phyloP scores from a whole-genome alignment of 2,113 vertebrate genomes.

The Scopus umbretta region DNA sequence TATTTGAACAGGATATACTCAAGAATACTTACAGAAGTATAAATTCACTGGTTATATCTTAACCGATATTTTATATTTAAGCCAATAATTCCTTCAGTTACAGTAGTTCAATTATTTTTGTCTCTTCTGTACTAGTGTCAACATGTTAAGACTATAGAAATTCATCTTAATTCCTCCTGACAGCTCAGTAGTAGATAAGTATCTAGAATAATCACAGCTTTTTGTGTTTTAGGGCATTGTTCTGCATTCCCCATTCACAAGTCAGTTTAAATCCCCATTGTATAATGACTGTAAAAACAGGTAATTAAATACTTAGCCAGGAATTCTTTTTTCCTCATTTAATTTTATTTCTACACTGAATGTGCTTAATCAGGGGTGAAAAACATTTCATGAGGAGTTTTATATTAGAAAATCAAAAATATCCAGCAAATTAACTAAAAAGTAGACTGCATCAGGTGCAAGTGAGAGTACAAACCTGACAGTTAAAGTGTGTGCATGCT shows the following conservation, averaged over 20 bases:
- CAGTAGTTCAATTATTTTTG: not conserved
- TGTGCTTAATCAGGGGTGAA: slow-evolving; percentile 13
- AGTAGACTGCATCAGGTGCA: not conserved
- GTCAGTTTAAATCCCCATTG: not conserved
- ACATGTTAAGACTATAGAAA: not conserved
- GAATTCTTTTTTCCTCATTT: not conserved
- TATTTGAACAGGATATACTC: not conserved
- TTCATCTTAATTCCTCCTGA: not conserved
- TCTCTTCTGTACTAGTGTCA: not conserved
- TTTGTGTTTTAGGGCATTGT: not conserved
- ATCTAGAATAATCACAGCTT: not conserved
- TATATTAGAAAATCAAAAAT: not conserved
- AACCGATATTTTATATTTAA: not conserved
- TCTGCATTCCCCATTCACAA: not conserved
- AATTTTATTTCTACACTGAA: not conserved
- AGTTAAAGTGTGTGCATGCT: not conserved
- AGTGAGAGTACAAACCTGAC: not conserved
- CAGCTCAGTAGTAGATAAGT: not conserved
- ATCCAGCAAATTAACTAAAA: not conserved
- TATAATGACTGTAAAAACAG: not conserved
- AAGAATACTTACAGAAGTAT: not conserved
- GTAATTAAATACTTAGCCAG: slow-evolving; percentile 1
- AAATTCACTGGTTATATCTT: not conserved
- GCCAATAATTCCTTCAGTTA: not conserved
- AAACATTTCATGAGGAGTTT: not conserved